Evolutionary conservation across 2,797 vertebrate species (phyloP), one percentile per base, ranked within the genome.

Genomic region (Scolopax bukidnonensis): DNA sequence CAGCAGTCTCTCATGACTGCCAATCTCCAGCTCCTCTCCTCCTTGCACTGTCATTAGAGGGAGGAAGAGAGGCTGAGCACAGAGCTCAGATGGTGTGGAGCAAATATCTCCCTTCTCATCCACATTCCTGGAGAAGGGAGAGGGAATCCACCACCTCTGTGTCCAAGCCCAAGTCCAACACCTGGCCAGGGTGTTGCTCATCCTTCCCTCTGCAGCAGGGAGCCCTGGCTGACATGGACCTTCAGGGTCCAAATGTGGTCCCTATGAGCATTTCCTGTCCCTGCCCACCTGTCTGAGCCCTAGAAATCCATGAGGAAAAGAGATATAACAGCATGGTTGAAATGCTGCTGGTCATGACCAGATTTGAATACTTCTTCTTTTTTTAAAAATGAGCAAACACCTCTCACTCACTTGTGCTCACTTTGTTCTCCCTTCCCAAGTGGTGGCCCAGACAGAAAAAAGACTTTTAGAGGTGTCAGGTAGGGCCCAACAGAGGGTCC

Each of bases 1-100:
- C 1, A 17, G 23, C 38, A 70, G 61, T 60, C n/a, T 38, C 43
- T 76, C 4, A 2, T 10, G 53, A 40, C 33, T 61, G 28, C 65
- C 74, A 61, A 1, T 63, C 78, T 71, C 50, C 24, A 59, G 47
- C 17, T 83, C 40, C 32, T 84, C n/a, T 76, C 32, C 25, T 51
- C 28, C 10, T 45, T 32, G 6, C 2, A 10, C 20, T 84, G 16
- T 25, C 38, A 23, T n/a, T n/a, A 69, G 70, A 1, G 0, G 25
- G 41, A 82, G 20, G 32, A 80, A 57, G 14, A 53, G 9, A 54
- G 28, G 40, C 21, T 74, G 61, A 69, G 36, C 8, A 38, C 50
- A 56, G 64, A 87, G 24, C 33, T 63, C n/a, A 67, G 77, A 8
- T 10, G 17, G 6, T 1, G 1, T 4, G 6, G n/a, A 23, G 32